phyloP scores from a whole-genome alignment of 2,113 vertebrate species.

The Rhynchomys soricoides region DNA sequence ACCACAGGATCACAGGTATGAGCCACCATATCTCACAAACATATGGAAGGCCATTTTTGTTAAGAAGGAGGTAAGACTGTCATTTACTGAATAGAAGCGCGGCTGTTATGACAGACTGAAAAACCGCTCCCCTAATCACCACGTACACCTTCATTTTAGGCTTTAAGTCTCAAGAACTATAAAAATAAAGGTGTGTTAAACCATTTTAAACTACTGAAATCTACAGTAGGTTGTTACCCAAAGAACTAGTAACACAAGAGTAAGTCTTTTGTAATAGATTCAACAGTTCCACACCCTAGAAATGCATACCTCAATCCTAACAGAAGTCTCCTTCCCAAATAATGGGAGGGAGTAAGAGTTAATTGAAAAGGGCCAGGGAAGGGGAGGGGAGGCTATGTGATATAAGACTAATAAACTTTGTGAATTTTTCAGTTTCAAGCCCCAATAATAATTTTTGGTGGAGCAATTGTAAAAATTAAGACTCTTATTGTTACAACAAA shows the following conservation, averaged over 20 bases:
- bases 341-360: not conserved
- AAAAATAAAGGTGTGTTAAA: conserved; percentile 7
- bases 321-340: not conserved
- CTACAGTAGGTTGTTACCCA: not conserved
- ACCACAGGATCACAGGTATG: not conserved
- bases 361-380: conserved; percentile 7
- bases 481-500: conserved; percentile 37
- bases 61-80: not conserved
- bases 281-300: not conserved
- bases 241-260: not conserved
- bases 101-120: not conserved
- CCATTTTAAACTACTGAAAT: not conserved
- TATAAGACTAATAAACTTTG: not conserved
- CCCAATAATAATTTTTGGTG: conserved; percentile 27
- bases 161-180: not conserved
- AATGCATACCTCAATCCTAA: not conserved
- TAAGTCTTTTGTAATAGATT: not conserved
- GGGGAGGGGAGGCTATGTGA: not conserved
- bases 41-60: not conserved
- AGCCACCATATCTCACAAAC: not conserved
- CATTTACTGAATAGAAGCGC: not conserved
- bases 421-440: not conserved
- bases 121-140: not conserved
- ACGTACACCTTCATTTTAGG: not conserved
- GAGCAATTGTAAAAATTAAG: not conserved